Evolutionary conservation across 2,797 vertebrate genomes (phyloP), one percentile per base, ranked within the genome.

Genomic region (Crocodylus rhombifer): DNA sequence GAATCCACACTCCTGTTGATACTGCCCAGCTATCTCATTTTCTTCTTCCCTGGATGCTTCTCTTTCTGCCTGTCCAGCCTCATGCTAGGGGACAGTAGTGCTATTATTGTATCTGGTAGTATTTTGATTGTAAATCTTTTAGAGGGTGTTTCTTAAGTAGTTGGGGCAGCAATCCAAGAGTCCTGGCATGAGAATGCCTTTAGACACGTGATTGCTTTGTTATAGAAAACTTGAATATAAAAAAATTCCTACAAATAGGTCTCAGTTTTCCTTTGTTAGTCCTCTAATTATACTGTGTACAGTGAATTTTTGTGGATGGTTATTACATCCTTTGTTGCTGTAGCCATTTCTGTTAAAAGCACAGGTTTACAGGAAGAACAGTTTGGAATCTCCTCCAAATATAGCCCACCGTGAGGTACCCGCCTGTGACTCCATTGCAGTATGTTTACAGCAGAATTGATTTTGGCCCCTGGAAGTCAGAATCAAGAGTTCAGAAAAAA

Each of bases 1-100:
- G 4, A 91, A 69, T 33, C 67, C 83, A n/a, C 82, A 90, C 91
- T 89, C 77, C 84, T 51, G 58, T 57, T 82, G 11, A 84, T 94
- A 28, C 28, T 18, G 15, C 71, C 67, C 89, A 58, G 4, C 69
- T 93, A 64, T 21, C 33, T 85, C 76, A 6, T 77, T 23, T 69
- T 86, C 33, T 83, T 87, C 26, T 62, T 89, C 71, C 51, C 20
- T 62, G 69, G 82, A 51, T 64, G 42, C 69, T 42, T 28, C 33
- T 26, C 89, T 83, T 76, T 82, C 33, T 55, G 36, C 57, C 87
- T n/a, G 51, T 82, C 64, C 86, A 89, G 16, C 73, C 64, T 28
- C 33, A 14, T 6, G 20, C 12, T 2, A 13, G 12, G 30, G 20
- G 67, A 42, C 11, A 13, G 33, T 69, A 33, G 67, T 13, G 36